Percentiles rank a stretch among this genome's conserved stretches.
Conservation (phyloP, 2,888 invertebrate species). For the Orthosia cruda region DNA sequence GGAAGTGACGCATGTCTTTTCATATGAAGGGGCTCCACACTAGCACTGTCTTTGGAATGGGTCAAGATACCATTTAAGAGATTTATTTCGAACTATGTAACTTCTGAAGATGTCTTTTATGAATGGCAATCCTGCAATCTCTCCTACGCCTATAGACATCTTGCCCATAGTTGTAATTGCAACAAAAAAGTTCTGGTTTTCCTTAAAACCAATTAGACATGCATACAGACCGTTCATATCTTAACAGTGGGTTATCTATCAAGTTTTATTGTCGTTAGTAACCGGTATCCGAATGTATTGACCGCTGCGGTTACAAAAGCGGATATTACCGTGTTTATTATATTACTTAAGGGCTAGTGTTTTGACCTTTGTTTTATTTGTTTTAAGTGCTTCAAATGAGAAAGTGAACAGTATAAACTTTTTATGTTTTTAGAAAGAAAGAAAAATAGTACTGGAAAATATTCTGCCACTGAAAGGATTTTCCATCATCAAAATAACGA, state of each 20-base stretch:
- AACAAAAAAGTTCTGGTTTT: conserved; percentile 5
- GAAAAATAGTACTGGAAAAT: too few relatives aligned
- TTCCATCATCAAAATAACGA: too few relatives aligned
- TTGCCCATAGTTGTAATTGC: background rate
- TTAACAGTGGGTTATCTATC: conserved; percentile 62
- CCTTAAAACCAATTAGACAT: conserved; percentile 44
- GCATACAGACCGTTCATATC: conserved; percentile 40
- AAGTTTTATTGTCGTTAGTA: conserved; percentile 66
- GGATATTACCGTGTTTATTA: conserved; percentile 68
- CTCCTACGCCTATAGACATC: background rate
- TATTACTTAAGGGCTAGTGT: conserved; percentile 62
- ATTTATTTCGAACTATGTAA: background rate
- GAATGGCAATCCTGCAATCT: background rate
- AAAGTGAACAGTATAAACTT: background rate
- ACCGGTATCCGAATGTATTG: conserved; percentile 69
- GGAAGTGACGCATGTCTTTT: too few relatives aligned
- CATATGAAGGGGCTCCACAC: too few relatives aligned
- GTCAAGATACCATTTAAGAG: too few relatives aligned
- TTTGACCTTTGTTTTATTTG: background rate
- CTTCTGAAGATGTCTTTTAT: background rate
- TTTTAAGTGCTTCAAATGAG: background rate
- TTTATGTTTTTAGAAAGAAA: background rate
- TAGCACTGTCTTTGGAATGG: too few relatives aligned
- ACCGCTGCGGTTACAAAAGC: conserved; percentile 62
- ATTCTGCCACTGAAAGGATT: too few relatives aligned